These are phyloP conservation scores for Hirundo rustica DNA, from an alignment of 2,797 vertebrate genomes.

Conservation along the genomic window DNA sequence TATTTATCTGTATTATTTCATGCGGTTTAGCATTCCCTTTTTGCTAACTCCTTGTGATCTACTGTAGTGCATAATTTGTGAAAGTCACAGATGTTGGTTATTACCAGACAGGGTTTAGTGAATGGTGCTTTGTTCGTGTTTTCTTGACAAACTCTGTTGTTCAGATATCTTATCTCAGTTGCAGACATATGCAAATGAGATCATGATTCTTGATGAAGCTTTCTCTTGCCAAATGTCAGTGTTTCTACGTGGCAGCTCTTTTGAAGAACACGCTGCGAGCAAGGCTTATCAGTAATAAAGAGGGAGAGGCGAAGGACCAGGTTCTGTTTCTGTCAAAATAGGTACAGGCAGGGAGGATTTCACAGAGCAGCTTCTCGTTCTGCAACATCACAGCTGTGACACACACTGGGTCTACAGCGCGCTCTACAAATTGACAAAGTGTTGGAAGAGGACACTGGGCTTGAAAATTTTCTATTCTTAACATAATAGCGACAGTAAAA, in stretches of 20 bases:
- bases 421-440: neutral
- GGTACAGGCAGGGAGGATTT: neutral
- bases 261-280: neutral
- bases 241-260: neutral
- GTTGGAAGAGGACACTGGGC: neutral
- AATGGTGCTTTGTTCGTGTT: neutral
- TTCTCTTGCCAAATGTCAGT: slow-evolving; percentile 13
- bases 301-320: neutral
- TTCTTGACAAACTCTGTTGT: neutral
- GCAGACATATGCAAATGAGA: neutral
- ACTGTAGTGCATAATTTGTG: neutral
- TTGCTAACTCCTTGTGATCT: neutral
- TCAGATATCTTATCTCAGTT: slow-evolving; percentile 20
- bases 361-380: neutral
- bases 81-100: neutral
- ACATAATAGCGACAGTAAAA: neutral
- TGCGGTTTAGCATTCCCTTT: neutral
- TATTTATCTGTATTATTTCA: neutral
- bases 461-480: neutral
- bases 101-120: neutral
- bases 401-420: neutral
- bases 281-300: neutral
- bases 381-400: neutral
- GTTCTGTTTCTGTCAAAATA: neutral
- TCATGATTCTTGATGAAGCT: neutral